Percentiles rank a stretch among this genome's conserved stretches.
These are phyloP conservation scores for Polypedilum vanderplanki DNA, from an alignment of 1,140 invertebrate genomes.

Conservation along the genomic window DNA sequence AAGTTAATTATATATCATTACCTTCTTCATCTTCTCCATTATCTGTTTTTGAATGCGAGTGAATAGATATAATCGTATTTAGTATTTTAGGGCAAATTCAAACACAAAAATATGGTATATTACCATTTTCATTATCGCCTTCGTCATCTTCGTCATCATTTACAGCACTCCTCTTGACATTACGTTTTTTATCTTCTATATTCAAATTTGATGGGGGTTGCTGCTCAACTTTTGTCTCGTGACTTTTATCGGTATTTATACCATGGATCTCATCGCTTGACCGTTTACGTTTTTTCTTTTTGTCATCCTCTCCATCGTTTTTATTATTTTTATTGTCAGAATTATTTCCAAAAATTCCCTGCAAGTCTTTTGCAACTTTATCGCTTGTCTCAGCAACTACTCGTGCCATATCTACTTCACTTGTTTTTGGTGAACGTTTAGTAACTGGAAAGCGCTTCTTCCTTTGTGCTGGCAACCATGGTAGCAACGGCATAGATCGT, in stretches of 20 bases:
- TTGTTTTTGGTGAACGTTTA: constrained; percentile 47
- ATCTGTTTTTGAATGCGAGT: too few species aligned
- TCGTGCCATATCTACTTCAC: constrained; percentile 31
- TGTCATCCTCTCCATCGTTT: constrained; percentile 39
- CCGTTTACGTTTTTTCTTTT: constrained; percentile 41
- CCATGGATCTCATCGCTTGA: constrained; percentile 44
- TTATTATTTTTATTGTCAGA: constrained; percentile 34
- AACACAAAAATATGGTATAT: too few species aligned
- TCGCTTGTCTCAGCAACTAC: constrained; percentile 34
- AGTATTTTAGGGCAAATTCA: too few species aligned
- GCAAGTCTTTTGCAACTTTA: constrained; percentile 42
- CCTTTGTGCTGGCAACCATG: constrained; percentile 42
- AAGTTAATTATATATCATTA: neutral
- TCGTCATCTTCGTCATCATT: neutral
- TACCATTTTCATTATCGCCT: neutral
- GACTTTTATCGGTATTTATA: constrained; percentile 32
- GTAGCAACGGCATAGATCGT: constrained; percentile 40
- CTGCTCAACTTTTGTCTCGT: constrained; percentile 32
- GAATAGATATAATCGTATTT: too few species aligned
- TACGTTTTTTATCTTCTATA: neutral
- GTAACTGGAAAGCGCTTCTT: constrained; percentile 57
- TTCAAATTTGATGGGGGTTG: neutral
- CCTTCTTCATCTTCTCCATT: neutral
- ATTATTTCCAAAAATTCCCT: constrained; percentile 46
- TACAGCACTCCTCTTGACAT: neutral